Base-by-base conservation (phyloP, 2,888 invertebrate species). In the Nymphalis polychloros region DNA sequence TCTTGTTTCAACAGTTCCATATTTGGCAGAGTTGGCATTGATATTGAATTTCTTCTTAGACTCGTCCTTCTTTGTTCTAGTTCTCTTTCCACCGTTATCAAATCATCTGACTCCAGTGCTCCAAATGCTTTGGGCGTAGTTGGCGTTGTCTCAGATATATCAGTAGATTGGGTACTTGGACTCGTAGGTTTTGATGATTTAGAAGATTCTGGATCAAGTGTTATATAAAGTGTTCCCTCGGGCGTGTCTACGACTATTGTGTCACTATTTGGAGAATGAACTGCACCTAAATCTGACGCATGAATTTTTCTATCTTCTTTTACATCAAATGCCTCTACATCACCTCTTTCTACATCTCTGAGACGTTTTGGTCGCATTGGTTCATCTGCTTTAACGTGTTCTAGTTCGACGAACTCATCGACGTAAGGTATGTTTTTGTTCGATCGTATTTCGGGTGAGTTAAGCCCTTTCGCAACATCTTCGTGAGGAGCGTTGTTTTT, bases 21-120 rank as follows among this genome's bases (percentile, higher is more conserved):
- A 64, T 95, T 94, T 79, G 96, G 95, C 68, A 97, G 88, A 74
- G 93, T 93, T 4, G 97, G 97, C 92, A 97, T 93, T 3, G 96
- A 96, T 72, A 96, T 95, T 3, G 96, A 96, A 75, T 96, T 95
- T 74, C 95, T 93, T 62, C 96, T 92, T 63, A 94, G 81, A 62
- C 84, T 85, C 6, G 83, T 82, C 69, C 78, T 81, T 67, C 88
- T 85, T 69, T 81, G 78, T 50, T 85, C 87, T 50, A 81, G 64
- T 17, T 79, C 79, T 47, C 76, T 76, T 71, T 92, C 90, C 41
- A 80, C 83, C 35, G 78, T 78, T 71, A 90, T 88, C 75, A 89
- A 49, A 48, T 81, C 81, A 65, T 77, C 81, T 0, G 89, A 87
- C 46, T 90, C 90, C 50, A 74, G 73, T 1, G 84, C 86, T 6